Base-by-base conservation (phyloP, 2,113 vertebrate species). In the Pelusios castaneus region DNA sequence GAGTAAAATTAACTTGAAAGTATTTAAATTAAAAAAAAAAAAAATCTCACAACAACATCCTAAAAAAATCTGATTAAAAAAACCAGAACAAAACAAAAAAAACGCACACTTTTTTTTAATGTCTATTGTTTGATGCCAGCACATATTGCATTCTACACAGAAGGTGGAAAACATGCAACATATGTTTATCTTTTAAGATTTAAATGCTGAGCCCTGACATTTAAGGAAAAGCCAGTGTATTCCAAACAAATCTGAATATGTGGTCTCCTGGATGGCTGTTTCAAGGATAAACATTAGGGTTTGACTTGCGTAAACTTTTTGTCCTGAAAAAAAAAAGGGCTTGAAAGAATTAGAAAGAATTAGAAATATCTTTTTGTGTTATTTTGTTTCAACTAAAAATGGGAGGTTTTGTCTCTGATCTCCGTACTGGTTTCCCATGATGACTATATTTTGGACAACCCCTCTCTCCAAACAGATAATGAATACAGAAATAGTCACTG, bases 81-180 rank as follows among this genome's bases (percentile, higher is more conserved):
- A 0, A 2, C 7, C 0, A n/a, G n/a, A n/a, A n/a, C n/a, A n/a
- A n/a, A n/a, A n/a, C n/a, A n/a, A n/a, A n/a, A n/a, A n/a, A n/a
- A n/a, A n/a, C n/a, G n/a, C n/a, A n/a, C n/a, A n/a, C n/a, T n/a
- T n/a, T n/a, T n/a, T n/a, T n/a, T n/a, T n/a, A n/a, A n/a, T n/a
- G n/a, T n/a, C n/a, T n/a, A n/a, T n/a, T n/a, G n/a, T 49, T 24
- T 55, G 38, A 0, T 1, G 1, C 16, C 0, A 3, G 78, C 5
- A 12, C 47, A 2, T 1, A n/a, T 24, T 47, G 82, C 49, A 17
- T 31, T 41, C 52, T 29, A 45, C 51, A 2, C 2, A 3, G 52
- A 1, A 24, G 16, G 29, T 10, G 41, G 73, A 67, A 63, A 82
- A 38, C 31, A 27, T 0, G 29, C 2, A 10, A 14, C n/a, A 1